Evolutionary conservation across 2,888 invertebrate genomes (phyloP), one percentile per base, ranked within the genome.

Genomic region (Pterostichus niger): DNA sequence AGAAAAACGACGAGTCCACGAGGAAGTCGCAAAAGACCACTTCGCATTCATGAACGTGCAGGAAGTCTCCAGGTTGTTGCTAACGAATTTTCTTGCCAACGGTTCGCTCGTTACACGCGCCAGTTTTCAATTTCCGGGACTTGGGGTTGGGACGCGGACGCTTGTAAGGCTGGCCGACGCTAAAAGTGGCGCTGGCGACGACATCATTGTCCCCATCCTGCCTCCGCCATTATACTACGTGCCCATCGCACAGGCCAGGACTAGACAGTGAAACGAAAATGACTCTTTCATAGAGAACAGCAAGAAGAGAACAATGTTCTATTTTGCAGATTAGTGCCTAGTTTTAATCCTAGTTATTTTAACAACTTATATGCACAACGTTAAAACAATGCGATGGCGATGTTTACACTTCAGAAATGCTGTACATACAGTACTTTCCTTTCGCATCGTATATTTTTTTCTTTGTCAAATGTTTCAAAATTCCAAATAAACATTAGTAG

Each of bases 71-170:
- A 71, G 71, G 73, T 73, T 81, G 81, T 81, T 40, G 81, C 71
- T 81, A 81, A 80, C 80, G 80, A 80, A 80, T 80, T 80, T 80
- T 80, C 80, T 80, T 80, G 46, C 44, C 17, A 56, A 44, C 56
- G 33, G 78, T 61, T 44, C 81, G 81, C 81, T 81, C 81, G 81
- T 81, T 81, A 81, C 81, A 81, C 81, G 81, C 71, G 81, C 81
- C 73, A 81, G 81, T 81, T 81, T 81, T 81, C 81, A 81, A 81
- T 81, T 81, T 81, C 81, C 81, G 81, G 54, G 35, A 44, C 40
- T 68, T 17, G 79, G 24, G 2, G 24, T 68, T 49, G 76, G 52
- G 15, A 52, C 15, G 31, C 49, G 17, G 15, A 76, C 9, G 6
- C 46, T 11, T 40, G 40, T 0, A 40, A 40, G 13, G 64, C 64